phyloP scores from a whole-genome alignment of 2,113 vertebrate genomes.

The Neodontobutis hainanensis region DNA sequence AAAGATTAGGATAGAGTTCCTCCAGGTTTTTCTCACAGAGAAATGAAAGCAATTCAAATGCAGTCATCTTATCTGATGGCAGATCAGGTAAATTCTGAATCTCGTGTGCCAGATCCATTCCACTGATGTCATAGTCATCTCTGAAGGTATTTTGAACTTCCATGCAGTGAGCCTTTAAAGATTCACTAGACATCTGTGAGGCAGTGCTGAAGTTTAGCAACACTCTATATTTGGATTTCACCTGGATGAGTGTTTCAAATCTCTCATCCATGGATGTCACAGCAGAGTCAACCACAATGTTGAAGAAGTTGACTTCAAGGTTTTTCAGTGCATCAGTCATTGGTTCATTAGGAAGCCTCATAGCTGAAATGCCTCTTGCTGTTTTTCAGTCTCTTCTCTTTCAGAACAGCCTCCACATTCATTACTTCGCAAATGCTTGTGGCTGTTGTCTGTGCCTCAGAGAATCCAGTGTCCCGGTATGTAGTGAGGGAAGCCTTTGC shows the following conservation, averaged over 20 bases:
- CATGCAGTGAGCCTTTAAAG: neutral
- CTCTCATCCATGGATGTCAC: neutral
- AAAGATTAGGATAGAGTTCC: conserved; percentile 14
- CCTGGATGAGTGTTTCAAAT: neutral
- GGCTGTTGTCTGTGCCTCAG: conserved; percentile 24
- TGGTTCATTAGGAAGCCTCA: conserved; percentile 9
- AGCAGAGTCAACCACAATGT: conserved; percentile 10
- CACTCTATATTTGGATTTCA: neutral
- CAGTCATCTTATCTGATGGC: neutral
- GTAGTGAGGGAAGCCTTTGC: conserved; percentile 28
- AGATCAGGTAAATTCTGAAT: neutral
- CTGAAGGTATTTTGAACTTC: neutral
- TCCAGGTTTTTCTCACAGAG: neutral
- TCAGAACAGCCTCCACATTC: no score
- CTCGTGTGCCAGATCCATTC: neutral
- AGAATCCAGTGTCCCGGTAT: conserved; percentile 31
- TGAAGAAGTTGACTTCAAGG: conserved; percentile 3
- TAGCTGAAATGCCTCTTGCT: conserved; percentile 18
- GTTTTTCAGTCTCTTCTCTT: conserved; percentile 29
- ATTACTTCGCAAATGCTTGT: conserved; percentile 42
- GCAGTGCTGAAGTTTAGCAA: neutral
- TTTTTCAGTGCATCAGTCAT: neutral
- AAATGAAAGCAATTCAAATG: neutral
- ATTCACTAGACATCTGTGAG: neutral
- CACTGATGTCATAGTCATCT: neutral